Base-by-base conservation (phyloP, 2,888 invertebrate species). In the Homarus gammarus region DNA sequence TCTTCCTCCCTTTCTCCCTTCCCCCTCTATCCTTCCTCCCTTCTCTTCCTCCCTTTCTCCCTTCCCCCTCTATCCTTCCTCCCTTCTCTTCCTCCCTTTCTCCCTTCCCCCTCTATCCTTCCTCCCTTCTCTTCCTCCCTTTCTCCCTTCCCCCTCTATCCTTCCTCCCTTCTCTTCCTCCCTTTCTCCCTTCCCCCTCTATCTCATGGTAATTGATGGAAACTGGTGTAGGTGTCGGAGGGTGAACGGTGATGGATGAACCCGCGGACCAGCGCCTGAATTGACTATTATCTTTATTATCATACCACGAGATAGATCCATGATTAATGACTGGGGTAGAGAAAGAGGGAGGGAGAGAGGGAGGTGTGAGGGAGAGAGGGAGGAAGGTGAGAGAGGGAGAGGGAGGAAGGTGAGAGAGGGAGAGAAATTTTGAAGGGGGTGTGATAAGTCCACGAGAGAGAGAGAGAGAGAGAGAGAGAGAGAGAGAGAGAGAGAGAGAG, bases 251-350 rank as follows among this genome's bases (percentile, higher is more conserved):
- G 78, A 78, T 78, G 78, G 49, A 78, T 78, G 22, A 49, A n/a
- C 22, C 44, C 51, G 49, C 18, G 31, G 49, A 22, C 40, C 56
- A 31, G 72, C 49, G 83, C 70, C 70, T 51, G 49, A 72, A 72
- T 83, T 83, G 83, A 44, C 83, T 83, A 61, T 61, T 64, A 83
- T 83, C 83, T 83, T 83, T 83, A 83, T 83, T 83, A 83, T 83
- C 70, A 72, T 49, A 49, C 31, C n/a, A 40, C 27, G 84, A 18
- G 51, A 72, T 84, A 72, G 51, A 49, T 22, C 22, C 38, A 38
- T 56, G 73, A 84, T 56, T 84, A 51, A 75, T 84, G 56, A 27
- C 18, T 15, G 31, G n/a, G 18, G 61, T 31, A 40, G 33, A 40
- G 33, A 33, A 79, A 22, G 36, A 40, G n/a, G 40, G 61, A 61